Evolutionary conservation across 1,140 invertebrate species (phyloP), one percentile per base, ranked within the genome.

Genomic region (Pantala flavescens): DNA sequence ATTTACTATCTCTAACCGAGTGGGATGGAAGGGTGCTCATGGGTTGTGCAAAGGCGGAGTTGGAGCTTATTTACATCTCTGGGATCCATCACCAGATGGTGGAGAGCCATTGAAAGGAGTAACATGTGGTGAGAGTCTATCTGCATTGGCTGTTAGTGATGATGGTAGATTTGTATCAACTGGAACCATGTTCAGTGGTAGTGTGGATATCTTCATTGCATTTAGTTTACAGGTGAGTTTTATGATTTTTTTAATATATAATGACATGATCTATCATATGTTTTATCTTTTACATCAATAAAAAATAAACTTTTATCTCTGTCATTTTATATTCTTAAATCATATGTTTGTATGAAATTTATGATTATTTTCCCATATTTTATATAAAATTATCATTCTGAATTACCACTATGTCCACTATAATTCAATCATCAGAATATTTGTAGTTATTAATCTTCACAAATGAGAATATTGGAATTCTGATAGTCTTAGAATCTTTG

Each of bases 121-220:
- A n/a, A 77, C 85, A 11, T 86, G 89, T 74, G 84, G 87, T 73
- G 93, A 96, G 81, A 90, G 91, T 74, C 80, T 96, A 5, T 93
- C 94, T 0, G 92, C 94, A 14, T 82, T 98, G 74, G 91, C 94
- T 16, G 92, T 98, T 10, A 89, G 95, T 75, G 90, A 94, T 80
- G 93, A 97, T 86, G 96, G 96, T 0, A 86, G 91, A 78, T 98
- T 94, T 82, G 86, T 98, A 1, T 95, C 93, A 75, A 88, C 96
- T 19, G 96, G 96, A 9, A 96, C 93, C 24, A 96, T 97, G 92
- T 93, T 93, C 78, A 91, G 90, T 74, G 96, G 96, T 71, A 93
- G 90, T 80, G 92, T 98, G 10, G 89, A 92, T 75, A 92, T 98
- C 78, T 95, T 94, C 79, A 89, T 96, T 74, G 90, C 93, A 42